Percentiles rank a stretch among this genome's conserved stretches.
Evolutionary conservation across 30 jellyfish, hydroid and myxozoan genomes (phyloP).

Genomic region (Aurelia aurita complex sp. Pacific): DNA sequence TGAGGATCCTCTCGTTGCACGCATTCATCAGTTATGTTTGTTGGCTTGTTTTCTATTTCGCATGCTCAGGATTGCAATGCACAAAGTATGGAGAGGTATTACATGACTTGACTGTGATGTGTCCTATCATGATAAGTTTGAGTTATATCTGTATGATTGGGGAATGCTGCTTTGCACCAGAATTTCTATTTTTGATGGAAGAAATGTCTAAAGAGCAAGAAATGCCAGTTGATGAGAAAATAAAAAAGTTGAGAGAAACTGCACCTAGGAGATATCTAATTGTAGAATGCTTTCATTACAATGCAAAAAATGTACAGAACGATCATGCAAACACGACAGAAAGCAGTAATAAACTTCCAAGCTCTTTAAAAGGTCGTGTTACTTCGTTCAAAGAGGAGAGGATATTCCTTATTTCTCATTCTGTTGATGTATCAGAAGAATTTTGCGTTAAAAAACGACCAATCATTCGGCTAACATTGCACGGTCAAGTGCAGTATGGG

Average conservation of each 20-base stretch:
- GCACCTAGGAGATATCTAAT: not conserved
- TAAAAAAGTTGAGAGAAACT: not conserved
- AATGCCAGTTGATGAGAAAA: not conserved
- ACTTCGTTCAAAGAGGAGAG: not conserved
- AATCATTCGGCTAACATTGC: not conserved
- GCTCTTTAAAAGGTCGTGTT: not conserved
- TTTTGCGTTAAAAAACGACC: not conserved
- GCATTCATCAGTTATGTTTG: not conserved
- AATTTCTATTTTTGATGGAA: not conserved
- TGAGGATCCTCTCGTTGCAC: constrained; percentile 1
- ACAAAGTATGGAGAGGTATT: not conserved
- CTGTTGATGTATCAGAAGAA: constrained; percentile 5
- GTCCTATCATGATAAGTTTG: not conserved
- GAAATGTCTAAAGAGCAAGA: not conserved
- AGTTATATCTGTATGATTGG: not conserved
- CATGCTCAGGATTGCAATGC: not conserved
- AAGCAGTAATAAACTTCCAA: too few relatives aligned
- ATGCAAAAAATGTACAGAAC: too few relatives aligned
- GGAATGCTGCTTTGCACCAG: constrained; percentile 9
- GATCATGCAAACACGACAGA: too few relatives aligned
- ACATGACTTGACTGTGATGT: constrained; percentile 1
- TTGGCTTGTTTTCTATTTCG: not conserved
- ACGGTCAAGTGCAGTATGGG: constrained; percentile 2
- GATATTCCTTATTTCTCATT: not conserved
- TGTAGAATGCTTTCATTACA: constrained; percentile 4